Evolutionary conservation across 2,888 invertebrate species (phyloP).

Genomic region (Coelogynopora nodosa): DNA sequence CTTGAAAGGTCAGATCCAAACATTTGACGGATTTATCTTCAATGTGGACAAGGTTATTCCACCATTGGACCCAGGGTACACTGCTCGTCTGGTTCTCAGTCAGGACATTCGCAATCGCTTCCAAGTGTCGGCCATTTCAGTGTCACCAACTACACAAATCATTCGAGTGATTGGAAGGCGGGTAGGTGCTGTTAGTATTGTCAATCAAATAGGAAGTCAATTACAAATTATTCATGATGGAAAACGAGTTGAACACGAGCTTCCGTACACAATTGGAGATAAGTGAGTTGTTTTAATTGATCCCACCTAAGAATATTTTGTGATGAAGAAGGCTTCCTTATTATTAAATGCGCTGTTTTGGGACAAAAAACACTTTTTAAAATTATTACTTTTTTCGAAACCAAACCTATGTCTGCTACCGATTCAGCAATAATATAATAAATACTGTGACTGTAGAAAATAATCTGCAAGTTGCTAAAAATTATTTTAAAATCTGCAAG

Average conservation of each 20-base stretch:
- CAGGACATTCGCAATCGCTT: conserved; percentile 1
- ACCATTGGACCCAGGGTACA: not conserved
- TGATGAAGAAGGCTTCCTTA: too few species aligned
- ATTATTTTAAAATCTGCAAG: too few species aligned
- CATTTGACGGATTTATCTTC: not conserved
- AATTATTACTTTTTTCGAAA: too few species aligned
- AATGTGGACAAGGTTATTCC: not conserved
- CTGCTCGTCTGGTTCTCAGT: not conserved
- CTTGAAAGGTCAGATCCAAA: not conserved
- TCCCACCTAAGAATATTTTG: too few species aligned
- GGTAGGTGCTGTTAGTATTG: not conserved
- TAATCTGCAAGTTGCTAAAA: too few species aligned
- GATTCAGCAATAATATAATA: too few species aligned
- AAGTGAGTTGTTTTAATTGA: not conserved
- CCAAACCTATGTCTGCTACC: too few species aligned
- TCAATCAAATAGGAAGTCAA: not conserved
- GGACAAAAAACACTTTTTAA: too few species aligned
- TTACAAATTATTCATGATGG: not conserved
- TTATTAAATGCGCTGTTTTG: too few species aligned
- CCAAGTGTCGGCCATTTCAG: not conserved
- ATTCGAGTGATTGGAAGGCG: not conserved
- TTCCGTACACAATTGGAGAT: not conserved
- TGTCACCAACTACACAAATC: not conserved
- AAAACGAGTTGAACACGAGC: not conserved
- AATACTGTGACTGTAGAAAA: too few species aligned